Percentiles rank a stretch among this genome's conserved stretches.
phyloP scores from a whole-genome alignment of 2,797 vertebrate genomes.

The Iguana delicatissima region DNA sequence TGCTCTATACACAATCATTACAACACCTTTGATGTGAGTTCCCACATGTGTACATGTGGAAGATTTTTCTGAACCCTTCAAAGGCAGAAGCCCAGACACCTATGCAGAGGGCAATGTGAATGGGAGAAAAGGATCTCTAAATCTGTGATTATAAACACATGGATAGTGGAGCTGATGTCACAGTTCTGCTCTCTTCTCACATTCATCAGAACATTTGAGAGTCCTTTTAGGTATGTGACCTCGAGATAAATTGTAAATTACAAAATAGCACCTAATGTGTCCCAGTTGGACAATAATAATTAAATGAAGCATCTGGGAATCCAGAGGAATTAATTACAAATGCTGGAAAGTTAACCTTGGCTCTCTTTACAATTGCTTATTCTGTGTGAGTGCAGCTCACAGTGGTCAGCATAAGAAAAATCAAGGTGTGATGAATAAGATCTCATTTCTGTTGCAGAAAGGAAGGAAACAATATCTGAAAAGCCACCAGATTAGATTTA shows the following conservation, averaged over 20 bases:
- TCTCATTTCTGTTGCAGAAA: not conserved
- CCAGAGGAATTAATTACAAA: slow-evolving; percentile 26
- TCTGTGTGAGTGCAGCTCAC: not conserved
- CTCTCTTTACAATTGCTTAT: slow-evolving; percentile 13
- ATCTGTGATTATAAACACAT: not conserved
- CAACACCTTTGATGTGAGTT: not conserved
- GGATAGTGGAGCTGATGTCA: not conserved
- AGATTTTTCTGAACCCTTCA: not conserved
- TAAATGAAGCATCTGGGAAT: slow-evolving; percentile 23
- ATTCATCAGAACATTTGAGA: not conserved
- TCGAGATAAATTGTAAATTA: slow-evolving; percentile 7
- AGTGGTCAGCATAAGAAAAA: not conserved
- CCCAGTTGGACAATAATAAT: slow-evolving; percentile 8
- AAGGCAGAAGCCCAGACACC: not conserved
- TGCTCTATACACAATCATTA: not conserved
- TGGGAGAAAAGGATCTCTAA: not conserved
- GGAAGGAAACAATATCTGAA: slow-evolving; percentile 2
- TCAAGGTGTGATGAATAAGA: slow-evolving; percentile 8
- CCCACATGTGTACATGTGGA: not conserved
- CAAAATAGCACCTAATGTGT: slow-evolving; percentile 11
- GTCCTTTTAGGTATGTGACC: not conserved
- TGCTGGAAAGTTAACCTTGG: slow-evolving; percentile 27
- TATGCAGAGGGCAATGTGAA: not conserved
- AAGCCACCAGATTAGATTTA: not conserved
- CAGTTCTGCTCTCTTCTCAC: not conserved